Evolutionary conservation across 1,140 invertebrate genomes (phyloP), one percentile per base, ranked within the genome.

Genomic region (Holcopasites calliopsidis): DNA sequence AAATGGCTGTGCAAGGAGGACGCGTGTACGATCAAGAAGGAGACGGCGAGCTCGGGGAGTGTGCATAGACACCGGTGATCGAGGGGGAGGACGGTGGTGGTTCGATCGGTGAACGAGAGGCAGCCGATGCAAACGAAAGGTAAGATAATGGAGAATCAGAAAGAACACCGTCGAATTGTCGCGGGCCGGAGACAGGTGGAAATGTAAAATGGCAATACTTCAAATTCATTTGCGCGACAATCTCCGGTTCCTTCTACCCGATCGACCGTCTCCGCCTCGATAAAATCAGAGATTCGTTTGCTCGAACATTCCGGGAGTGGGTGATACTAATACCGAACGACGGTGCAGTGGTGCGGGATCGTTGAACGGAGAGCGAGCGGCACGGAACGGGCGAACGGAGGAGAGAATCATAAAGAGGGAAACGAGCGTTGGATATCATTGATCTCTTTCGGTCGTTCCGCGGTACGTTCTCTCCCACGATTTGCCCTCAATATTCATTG

Each of bases 191-290:
- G 69, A 84, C 77, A 84, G 58, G 62, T 85, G 61, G 79, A 84
- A 79, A 79, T 81, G 79, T 78, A 84, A 75, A 84, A 82, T 78
- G 82, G 76, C 79, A 85, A 85, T 85, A 85, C 82, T 85, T 85
- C 82, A 84, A 85, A 85, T 85, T 85, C 82, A 85, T 85, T 85
- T 81, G 79, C 76, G 61, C 61, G 79, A 85, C 82, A 85, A 85
- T 85, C 83, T 85, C 83, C 83, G 83, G 83, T 84, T 76, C 57
- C 75, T 84, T 75, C 79, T 50, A n/a, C 64, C 49, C 73, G 52
- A 68, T 66, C 64, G 31, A 62, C 31, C 68, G 33, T 57, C 58
- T 47, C 47, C 21, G 26, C 28, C 13, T 47, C 47, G 77, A 75
- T 83, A 72, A 84, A 84, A 85, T 85, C 79, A 76, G 50, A 79